Conservation (phyloP, 2,113 vertebrate genomes). For the Tursiops truncatus region DNA sequence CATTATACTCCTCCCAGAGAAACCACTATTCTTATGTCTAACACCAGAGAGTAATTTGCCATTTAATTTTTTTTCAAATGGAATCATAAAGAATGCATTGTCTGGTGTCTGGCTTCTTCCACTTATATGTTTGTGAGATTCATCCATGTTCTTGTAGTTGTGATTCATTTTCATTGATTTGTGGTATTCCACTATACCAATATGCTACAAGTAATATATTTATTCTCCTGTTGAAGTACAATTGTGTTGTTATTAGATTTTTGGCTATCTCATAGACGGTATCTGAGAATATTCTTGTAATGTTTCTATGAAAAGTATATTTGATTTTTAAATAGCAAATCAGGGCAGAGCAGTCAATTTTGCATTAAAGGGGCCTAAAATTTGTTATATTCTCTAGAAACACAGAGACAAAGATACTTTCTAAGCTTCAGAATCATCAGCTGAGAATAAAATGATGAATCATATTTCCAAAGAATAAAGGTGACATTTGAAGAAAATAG, state of each 20-base stretch:
- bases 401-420: neutral
- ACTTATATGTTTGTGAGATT: neutral
- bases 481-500: neutral
- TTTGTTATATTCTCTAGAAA: neutral
- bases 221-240: neutral
- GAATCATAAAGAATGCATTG: neutral
- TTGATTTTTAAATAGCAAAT: neutral
- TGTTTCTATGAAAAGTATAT: neutral
- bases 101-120: neutral
- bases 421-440: neutral
- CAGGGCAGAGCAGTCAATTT: neutral
- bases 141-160: neutral
- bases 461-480: neutral
- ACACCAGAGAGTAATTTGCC: neutral
- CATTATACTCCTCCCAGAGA: neutral
- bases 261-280: neutral
- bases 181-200: neutral
- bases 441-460: neutral
- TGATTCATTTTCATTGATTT: neutral
- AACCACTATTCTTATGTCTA: neutral
- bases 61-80: neutral
- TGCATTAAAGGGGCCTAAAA: neutral
- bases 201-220: neutral
- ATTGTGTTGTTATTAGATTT: neutral
- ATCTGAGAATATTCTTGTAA: neutral